These are phyloP conservation scores for Halisarca cf. caerulea DNA, from an alignment of 37 sponge, comb jelly and placozoan genomes.

Conservation along the genomic window DNA sequence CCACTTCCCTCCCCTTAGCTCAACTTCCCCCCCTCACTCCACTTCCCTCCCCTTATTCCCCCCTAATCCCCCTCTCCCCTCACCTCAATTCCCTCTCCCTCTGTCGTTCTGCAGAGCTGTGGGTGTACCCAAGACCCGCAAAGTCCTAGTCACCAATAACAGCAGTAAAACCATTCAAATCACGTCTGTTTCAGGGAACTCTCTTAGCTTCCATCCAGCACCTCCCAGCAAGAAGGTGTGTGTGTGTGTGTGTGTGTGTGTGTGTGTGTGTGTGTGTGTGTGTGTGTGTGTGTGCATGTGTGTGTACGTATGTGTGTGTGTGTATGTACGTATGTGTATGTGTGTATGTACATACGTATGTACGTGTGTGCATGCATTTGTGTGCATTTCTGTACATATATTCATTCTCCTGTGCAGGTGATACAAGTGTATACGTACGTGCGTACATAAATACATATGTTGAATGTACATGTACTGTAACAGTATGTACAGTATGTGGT, in stretches of 20 bases:
- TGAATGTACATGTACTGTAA: too few species aligned
- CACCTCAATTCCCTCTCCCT: not conserved
- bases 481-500: too few species aligned
- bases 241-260: not conserved
- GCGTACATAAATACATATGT: too few species aligned
- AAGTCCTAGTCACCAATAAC: slow-evolving; percentile 60
- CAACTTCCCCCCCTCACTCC: not conserved
- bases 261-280: slow-evolving; percentile 2
- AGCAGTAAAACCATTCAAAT: slow-evolving; percentile 63
- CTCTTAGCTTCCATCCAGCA: slow-evolving; percentile 76
- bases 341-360: not conserved
- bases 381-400: too few species aligned
- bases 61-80: not conserved
- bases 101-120: slow-evolving; percentile 42
- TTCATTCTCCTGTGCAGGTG: too few species aligned
- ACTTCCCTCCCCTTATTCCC: not conserved
- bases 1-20: not conserved
- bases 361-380: too few species aligned
- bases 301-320: not conserved
- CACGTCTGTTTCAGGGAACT: slow-evolving; percentile 83
- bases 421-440: too few species aligned
- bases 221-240: slow-evolving; percentile 75
- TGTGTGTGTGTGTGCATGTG: slow-evolving; percentile 5
- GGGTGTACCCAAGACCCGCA: slow-evolving; percentile 65
- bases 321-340: not conserved